A percentile compares a stretch with the other conserved stretches of the same genome.
Conservation (phyloP, 1,140 invertebrate species). For the Anagrus nilaparvatae region DNA sequence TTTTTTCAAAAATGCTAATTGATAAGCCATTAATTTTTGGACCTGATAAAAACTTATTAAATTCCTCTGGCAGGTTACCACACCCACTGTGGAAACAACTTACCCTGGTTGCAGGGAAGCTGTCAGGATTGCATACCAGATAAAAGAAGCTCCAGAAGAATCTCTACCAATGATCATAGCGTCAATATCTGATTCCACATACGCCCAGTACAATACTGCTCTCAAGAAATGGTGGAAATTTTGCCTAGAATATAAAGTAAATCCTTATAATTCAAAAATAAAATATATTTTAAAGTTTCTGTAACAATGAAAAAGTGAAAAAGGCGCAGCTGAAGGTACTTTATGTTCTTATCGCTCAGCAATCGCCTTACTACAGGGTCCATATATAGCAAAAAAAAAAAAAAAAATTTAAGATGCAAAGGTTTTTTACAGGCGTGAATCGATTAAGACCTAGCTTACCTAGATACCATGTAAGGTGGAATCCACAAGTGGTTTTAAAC, state of each 20-base stretch:
- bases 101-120: constrained; percentile 19
- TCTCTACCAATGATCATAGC: constrained; percentile 18
- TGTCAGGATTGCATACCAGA: constrained; percentile 19
- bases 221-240: constrained; percentile 25
- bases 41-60: constrained; percentile 6
- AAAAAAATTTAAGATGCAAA: constrained; percentile 11
- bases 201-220: constrained; percentile 21
- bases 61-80: constrained; percentile 16
- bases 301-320: background rate
- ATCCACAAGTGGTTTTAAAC: constrained; percentile 18
- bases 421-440: constrained; percentile 20
- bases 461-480: constrained; percentile 20
- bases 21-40: background rate
- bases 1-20: background rate
- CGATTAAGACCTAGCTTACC: constrained; percentile 15
- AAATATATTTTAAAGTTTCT: constrained; percentile 12
- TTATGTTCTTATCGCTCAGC: constrained; percentile 9
- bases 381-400: constrained; percentile 8
- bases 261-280: constrained; percentile 1
- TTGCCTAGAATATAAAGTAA: constrained; percentile 15
- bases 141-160: constrained; percentile 11
- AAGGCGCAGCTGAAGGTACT: constrained; percentile 1
- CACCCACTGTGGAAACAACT: constrained; percentile 17
- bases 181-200: constrained; percentile 20
- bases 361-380: constrained; percentile 10